Conservation (phyloP, 2,797 vertebrate species). For the Cynopterus sphinx region DNA sequence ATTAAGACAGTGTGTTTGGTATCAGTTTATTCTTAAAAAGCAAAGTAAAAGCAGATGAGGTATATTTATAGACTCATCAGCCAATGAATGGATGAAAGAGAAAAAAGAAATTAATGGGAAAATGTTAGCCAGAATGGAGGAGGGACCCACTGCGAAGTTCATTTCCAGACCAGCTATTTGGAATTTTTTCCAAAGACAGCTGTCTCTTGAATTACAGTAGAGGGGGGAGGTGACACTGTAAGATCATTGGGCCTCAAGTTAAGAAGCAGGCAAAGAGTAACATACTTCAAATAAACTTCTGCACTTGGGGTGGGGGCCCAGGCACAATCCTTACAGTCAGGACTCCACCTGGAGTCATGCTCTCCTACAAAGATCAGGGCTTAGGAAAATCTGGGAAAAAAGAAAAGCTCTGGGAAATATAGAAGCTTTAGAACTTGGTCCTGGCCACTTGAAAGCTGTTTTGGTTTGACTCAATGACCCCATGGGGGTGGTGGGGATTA, state of each 20-base stretch:
- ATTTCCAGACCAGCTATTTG: conserved; percentile 83
- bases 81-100: conserved; percentile 86
- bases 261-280: conserved; percentile 75
- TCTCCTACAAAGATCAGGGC: conserved; percentile 13
- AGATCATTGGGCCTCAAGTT: conserved; percentile 75
- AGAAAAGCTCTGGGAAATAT: conserved; percentile 70
- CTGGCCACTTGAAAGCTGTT: conserved; percentile 72
- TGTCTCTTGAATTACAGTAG: conserved; percentile 80
- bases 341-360: conserved; percentile 36
- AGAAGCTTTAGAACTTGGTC: conserved; percentile 60
- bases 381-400: conserved; percentile 50
- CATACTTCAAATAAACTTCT: conserved; percentile 67
- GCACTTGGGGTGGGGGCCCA: background rate
- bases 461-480: conserved; percentile 78
- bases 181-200: conserved; percentile 81
- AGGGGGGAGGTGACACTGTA: conserved; percentile 65
- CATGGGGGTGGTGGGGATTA: background rate
- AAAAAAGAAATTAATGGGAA: conserved; percentile 86
- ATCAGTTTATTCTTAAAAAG: conserved; percentile 86
- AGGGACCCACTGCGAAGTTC: conserved; percentile 81
- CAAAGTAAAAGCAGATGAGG: conserved; percentile 89
- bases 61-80: conserved; percentile 87
- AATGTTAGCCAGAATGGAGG: conserved; percentile 84
- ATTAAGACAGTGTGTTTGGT: conserved; percentile 86
- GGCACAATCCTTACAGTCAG: conserved; percentile 7